A percentile compares a stretch with the other conserved stretches of the same genome.
phyloP scores from a whole-genome alignment of 2,888 invertebrate species.

The Idaea aversata region DNA sequence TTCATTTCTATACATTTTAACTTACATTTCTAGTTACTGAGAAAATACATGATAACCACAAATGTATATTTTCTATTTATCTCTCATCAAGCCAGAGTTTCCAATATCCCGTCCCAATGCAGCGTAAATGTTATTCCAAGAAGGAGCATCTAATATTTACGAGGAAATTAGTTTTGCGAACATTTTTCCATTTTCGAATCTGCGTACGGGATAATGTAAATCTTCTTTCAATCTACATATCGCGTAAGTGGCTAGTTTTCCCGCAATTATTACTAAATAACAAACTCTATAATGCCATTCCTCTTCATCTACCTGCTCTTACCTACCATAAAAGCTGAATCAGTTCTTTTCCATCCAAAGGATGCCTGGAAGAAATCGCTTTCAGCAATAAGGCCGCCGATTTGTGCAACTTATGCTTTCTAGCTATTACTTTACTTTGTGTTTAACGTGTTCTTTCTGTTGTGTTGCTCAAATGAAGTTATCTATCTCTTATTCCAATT shows the following conservation, averaged over 20 bases:
- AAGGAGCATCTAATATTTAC: conserved; percentile 31
- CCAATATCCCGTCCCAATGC: conserved; percentile 37
- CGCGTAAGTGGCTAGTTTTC: not conserved
- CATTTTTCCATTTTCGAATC: conserved; percentile 17
- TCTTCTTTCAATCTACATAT: not conserved
- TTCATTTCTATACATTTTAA: conserved; percentile 3
- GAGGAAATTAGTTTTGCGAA: conserved; percentile 37
- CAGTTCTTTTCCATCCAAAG: no score
- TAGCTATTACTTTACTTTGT: no score
- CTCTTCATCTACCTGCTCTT: no score
- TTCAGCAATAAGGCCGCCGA: no score
- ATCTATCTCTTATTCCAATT: no score
- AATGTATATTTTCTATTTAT: conserved; percentile 15
- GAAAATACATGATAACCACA: not conserved
- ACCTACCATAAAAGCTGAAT: no score
- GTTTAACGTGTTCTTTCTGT: no score
- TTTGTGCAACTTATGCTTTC: no score
- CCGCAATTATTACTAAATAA: no score
- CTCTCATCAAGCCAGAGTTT: conserved; percentile 28
- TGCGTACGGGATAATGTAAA: not conserved
- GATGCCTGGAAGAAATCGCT: no score
- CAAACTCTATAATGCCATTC: no score
- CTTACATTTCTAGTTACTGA: not conserved
- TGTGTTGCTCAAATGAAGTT: no score
- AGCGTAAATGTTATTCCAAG: conserved; percentile 36